Conservation (phyloP, 2,888 invertebrate genomes). For the Chalcosyrphus nemorum region DNA sequence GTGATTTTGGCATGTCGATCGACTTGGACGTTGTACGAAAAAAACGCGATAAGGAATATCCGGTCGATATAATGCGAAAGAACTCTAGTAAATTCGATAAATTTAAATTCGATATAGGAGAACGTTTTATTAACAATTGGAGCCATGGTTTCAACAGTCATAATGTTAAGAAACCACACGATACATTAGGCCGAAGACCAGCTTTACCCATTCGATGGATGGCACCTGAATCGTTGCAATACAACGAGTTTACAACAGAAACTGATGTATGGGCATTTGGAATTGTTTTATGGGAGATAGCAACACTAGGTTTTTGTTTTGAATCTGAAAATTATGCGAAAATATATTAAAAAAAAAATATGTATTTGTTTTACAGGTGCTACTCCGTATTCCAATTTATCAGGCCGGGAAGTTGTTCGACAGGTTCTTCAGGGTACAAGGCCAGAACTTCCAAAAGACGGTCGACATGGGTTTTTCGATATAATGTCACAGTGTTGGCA, state of each 20-base stretch:
- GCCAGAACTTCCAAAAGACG: conserved; percentile 90
- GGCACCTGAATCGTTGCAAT: conserved; percentile 92
- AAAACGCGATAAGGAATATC: conserved; percentile 77
- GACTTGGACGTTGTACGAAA: conserved; percentile 83
- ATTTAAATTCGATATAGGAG: conserved; percentile 80
- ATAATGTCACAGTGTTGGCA: conserved; percentile 86
- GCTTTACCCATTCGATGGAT: conserved; percentile 86
- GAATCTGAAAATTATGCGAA: not conserved
- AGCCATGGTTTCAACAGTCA: conserved; percentile 75
- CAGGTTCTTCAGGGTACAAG: conserved; percentile 90
- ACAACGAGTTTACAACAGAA: conserved; percentile 90
- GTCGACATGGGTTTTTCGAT: conserved; percentile 87
- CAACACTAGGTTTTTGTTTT: conserved; percentile 86
- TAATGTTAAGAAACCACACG: conserved; percentile 75
- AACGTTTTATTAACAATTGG: conserved; percentile 80
- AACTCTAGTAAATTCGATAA: conserved; percentile 76
- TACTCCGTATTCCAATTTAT: conserved; percentile 93
- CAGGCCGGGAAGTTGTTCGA: conserved; percentile 91
- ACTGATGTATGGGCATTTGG: conserved; percentile 95
- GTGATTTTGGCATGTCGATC: conserved; percentile 93
- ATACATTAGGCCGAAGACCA: conserved; percentile 80
- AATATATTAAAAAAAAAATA: not conserved
- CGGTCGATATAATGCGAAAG: conserved; percentile 77
- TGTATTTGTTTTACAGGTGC: conserved; percentile 84
- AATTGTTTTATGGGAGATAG: conserved; percentile 93